Percentiles rank a stretch among this genome's conserved stretches.
Conservation (phyloP, 2,113 vertebrate species). For the Tragelaphus buxtoni region DNA sequence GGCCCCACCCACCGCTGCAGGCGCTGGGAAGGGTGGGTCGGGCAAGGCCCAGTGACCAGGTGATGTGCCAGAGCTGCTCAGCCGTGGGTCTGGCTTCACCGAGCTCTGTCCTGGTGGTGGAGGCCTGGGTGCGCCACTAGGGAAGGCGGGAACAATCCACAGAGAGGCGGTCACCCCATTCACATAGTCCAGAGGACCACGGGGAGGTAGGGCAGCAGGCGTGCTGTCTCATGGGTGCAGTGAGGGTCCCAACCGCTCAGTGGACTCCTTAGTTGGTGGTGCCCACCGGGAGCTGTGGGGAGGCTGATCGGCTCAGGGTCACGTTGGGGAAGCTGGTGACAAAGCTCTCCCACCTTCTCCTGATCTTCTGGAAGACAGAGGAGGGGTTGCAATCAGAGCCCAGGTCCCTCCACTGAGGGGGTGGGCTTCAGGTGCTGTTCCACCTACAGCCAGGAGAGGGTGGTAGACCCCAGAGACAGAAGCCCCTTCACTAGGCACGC, state of each 20-base stretch:
- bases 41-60: neutral
- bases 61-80: neutral
- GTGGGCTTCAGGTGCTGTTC: conserved; percentile 40
- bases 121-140: accelerated
- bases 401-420: accelerated
- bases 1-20: neutral
- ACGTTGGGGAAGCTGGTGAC: conserved; percentile 42
- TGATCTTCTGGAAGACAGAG: conserved; percentile 43
- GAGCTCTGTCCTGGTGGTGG: neutral
- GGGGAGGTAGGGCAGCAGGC: neutral
- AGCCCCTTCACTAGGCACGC: accelerated
- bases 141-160: neutral
- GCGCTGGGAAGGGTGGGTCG: neutral
- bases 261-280: conserved; percentile 3
- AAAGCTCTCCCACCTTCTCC: conserved; percentile 60
- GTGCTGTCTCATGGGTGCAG: accelerated
- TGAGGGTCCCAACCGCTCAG: neutral
- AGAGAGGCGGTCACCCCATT: neutral
- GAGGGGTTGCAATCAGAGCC: accelerated
- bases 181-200: neutral
- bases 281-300: neutral
- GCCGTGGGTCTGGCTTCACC: conserved; percentile 6
- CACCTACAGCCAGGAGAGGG: conserved; percentile 46
- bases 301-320: conserved; percentile 17
- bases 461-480: conserved; percentile 13